Evolutionary conservation across 1,140 invertebrate species (phyloP).

Genomic region (Rhagoletis zephyria): DNA sequence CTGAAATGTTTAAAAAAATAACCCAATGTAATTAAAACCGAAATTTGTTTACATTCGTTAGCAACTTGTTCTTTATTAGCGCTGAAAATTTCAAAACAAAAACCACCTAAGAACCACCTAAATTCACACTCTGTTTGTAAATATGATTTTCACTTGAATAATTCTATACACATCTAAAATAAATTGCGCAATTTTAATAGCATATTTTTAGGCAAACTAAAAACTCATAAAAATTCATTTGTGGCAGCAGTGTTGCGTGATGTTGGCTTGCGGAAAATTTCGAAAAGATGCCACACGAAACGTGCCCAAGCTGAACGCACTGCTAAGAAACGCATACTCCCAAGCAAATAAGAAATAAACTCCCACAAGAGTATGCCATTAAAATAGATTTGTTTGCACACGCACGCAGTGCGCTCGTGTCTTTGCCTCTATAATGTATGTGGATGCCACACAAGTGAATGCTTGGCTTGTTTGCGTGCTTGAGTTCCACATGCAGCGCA

Average conservation of each 20-base stretch:
- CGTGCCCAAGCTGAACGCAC: background rate
- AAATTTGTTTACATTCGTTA: too few species aligned
- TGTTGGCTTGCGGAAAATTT: background rate
- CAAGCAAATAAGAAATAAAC: background rate
- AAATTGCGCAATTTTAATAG: background rate
- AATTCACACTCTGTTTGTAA: too few species aligned
- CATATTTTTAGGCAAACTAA: conserved; percentile 28
- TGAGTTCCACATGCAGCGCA: conserved; percentile 31
- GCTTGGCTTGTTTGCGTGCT: background rate
- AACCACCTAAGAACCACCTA: too few species aligned
- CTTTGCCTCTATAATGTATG: background rate
- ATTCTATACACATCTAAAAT: background rate
- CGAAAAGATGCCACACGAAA: background rate
- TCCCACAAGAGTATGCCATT: conserved; percentile 5
- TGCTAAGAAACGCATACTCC: background rate
- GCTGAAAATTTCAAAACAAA: too few species aligned
- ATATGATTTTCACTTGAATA: background rate
- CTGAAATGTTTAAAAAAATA: too few species aligned
- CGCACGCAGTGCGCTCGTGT: background rate
- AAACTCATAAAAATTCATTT: background rate
- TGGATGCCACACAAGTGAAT: conserved; percentile 28
- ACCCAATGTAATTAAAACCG: too few species aligned
- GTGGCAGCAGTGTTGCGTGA: background rate
- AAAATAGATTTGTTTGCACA: background rate
- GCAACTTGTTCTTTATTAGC: too few species aligned